Base-by-base conservation (phyloP, 2,888 invertebrate genomes). In the Tinea pellionella region DNA sequence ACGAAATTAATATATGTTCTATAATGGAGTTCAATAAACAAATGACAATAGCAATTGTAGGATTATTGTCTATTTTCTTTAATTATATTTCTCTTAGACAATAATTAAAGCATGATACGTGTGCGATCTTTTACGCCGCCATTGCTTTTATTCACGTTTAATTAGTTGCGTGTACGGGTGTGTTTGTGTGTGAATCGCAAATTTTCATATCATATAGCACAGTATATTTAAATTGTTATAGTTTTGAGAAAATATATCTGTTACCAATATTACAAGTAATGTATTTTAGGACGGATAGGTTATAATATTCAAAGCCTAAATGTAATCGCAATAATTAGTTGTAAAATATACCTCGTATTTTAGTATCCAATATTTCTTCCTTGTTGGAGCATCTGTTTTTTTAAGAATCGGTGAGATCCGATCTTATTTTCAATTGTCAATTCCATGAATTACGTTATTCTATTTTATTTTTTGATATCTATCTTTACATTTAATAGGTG, bases 161-260 rank as follows among this genome's bases (percentile, higher is more conserved):
- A 53, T 19, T 53, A 24, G 24, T 24, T 53, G 18, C 47, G 47
- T 47, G 37, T 37, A 37, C 37, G 37, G n/a, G 15, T 47, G 47
- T 47, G 47, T 47, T 15, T 53, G 53, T 24, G 53, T 53, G 53
- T 53, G 53, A 19, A 24, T 53, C 24, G 53, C 53, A 53, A 53
- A 53, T 13, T 53, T 53, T 53, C 53, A 53, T 53, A 53, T 53
- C 53, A 53, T 53, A 53, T 53, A 53, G 53, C 53, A 53, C 53
- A 18, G 53, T 53, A 53, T 53, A 53, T 53, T 53, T 53, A 24
- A 24, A 53, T 53, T 53, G 53, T 53, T 53, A 53, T 24, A 53
- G 53, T 19, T 24, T 53, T 24, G 19, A 6, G 15, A 47, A 47
- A 15, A 13, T 47, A 47, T n/a, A 47, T 53, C 18, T 4, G 53